These are phyloP conservation scores for Hypanus sabinus DNA, from an alignment of 2,113 vertebrate species.

Conservation along the genomic window DNA sequence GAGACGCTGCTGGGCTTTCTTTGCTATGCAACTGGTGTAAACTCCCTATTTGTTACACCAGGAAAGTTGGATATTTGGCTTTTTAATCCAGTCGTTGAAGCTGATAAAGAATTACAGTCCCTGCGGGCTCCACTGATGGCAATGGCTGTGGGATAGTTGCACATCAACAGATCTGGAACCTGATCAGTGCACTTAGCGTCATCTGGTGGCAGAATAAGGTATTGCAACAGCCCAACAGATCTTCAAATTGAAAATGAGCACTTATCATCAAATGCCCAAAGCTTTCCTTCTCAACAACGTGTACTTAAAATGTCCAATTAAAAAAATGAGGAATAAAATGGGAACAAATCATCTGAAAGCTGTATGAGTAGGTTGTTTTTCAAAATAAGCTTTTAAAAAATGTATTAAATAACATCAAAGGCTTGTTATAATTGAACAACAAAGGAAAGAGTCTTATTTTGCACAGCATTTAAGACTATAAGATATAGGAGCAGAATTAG, in stretches of 20 bases:
- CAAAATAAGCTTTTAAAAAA: background rate
- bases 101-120: too few species aligned
- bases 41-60: too few species aligned
- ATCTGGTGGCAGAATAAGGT: background rate
- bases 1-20: too few species aligned
- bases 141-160: background rate
- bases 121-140: background rate
- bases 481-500: too few species aligned
- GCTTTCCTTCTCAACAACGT: background rate
- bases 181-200: background rate
- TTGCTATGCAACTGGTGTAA: too few species aligned
- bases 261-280: background rate
- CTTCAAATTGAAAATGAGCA: background rate
- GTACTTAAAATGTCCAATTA: background rate
- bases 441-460: background rate
- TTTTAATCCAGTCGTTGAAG: too few species aligned
- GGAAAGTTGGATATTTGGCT: too few species aligned
- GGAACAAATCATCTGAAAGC: background rate
- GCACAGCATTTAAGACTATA: background rate
- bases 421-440: background rate
- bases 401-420: background rate
- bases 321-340: background rate
- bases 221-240: background rate
- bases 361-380: background rate
- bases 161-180: background rate